phyloP scores from a whole-genome alignment of 2,888 invertebrate genomes.

The Rhagophthalmus giganteus region DNA sequence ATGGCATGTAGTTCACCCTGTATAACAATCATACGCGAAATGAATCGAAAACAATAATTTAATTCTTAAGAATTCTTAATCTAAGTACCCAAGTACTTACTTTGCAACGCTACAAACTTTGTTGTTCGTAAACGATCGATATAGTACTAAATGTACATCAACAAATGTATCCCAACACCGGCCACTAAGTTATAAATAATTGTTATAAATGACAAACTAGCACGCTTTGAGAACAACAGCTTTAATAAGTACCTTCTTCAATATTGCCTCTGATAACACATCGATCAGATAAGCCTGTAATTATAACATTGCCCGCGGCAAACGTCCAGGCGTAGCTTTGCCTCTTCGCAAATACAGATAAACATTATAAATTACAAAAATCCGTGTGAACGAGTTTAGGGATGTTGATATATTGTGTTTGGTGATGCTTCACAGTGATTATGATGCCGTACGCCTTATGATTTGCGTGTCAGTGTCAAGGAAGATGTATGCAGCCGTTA shows the following conservation, averaged over 20 bases:
- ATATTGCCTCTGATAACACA: conserved; percentile 43
- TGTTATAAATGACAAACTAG: conserved; percentile 53
- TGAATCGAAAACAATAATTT: no score
- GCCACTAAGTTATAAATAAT: conserved; percentile 53
- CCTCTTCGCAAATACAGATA: conserved; percentile 33
- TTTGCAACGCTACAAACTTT: no score
- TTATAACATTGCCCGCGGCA: conserved; percentile 40
- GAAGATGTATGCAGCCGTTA: conserved; percentile 40
- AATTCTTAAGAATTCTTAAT: no score
- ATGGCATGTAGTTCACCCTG: no score
- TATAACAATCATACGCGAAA: no score
- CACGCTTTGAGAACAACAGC: conserved; percentile 45
- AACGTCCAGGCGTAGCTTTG: conserved; percentile 29
- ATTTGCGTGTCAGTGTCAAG: conserved; percentile 42
- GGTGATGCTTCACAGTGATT: conserved; percentile 30
- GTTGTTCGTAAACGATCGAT: conserved; percentile 3
- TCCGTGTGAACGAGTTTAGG: conserved; percentile 37
- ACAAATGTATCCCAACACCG: conserved; percentile 13
- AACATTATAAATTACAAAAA: conserved; percentile 36
- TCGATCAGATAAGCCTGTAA: conserved; percentile 44
- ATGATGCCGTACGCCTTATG: conserved; percentile 38
- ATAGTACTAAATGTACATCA: conserved; percentile 15
- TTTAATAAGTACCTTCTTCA: conserved; percentile 53
- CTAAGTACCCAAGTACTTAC: no score
- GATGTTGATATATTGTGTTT: conserved; percentile 39